These are phyloP conservation scores for Patiria pectinifera DNA, from an alignment of 53 echinoderm and acorn worm genomes.

Conservation along the genomic window DNA sequence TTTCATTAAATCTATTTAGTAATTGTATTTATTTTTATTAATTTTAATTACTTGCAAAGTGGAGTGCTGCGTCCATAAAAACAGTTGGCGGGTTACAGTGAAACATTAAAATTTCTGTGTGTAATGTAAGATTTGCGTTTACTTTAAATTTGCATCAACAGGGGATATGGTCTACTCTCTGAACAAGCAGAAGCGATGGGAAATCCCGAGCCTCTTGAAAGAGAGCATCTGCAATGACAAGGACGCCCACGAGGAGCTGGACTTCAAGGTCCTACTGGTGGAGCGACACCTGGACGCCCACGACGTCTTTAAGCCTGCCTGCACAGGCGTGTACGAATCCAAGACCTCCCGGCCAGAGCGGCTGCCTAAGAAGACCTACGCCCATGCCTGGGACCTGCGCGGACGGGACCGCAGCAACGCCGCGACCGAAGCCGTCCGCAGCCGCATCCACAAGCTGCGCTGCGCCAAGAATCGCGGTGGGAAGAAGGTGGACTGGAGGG, in stretches of 20 bases:
- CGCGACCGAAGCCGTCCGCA: slow-evolving; percentile 26
- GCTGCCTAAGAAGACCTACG: slow-evolving; percentile 55
- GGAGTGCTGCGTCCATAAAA: too few relatives aligned
- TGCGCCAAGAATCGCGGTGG: slow-evolving; percentile 41
- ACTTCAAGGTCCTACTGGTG: slow-evolving; percentile 70
- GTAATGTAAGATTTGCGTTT: too few relatives aligned
- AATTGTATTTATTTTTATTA: too few relatives aligned
- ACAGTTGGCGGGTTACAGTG: too few relatives aligned
- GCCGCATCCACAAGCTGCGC: slow-evolving; percentile 38
- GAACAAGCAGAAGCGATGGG: slow-evolving; percentile 83
- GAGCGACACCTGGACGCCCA: slow-evolving; percentile 65
- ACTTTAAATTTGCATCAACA: background rate
- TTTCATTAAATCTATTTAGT: too few relatives aligned
- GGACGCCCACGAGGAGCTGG: slow-evolving; percentile 54
- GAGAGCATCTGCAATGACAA: slow-evolving; percentile 64
- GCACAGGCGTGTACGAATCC: slow-evolving; percentile 65
- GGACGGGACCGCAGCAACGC: background rate
- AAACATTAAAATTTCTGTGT: too few relatives aligned
- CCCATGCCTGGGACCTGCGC: slow-evolving; percentile 53
- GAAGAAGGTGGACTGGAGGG: slow-evolving; percentile 37
- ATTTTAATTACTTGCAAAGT: too few relatives aligned
- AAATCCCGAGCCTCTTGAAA: slow-evolving; percentile 74
- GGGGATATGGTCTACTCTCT: slow-evolving; percentile 61
- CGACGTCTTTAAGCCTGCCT: slow-evolving; percentile 34
- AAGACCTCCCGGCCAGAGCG: slow-evolving; percentile 45